phyloP scores from a whole-genome alignment of 2,888 invertebrate genomes.

The Sicus ferrugineus region DNA sequence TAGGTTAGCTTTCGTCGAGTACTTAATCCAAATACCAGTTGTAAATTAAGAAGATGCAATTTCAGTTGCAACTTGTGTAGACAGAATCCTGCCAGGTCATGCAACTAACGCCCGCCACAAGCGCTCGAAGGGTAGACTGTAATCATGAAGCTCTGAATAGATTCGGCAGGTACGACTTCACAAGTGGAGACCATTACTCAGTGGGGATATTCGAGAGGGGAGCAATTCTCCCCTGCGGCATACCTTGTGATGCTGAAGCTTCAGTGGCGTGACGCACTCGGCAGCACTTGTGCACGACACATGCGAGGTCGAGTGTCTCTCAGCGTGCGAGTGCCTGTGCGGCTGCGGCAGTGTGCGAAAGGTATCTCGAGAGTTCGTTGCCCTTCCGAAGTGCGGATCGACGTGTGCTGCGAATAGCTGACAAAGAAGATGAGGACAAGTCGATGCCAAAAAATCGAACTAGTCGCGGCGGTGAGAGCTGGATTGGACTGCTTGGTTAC shows the following conservation, averaged over 20 bases:
- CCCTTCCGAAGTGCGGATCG: conserved; percentile 22
- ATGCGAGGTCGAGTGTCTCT: conserved; percentile 24
- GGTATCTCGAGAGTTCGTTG: conserved; percentile 36
- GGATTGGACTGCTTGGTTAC: neutral
- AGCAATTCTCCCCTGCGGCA: neutral
- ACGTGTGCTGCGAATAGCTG: conserved; percentile 37
- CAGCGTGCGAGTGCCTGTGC: conserved; percentile 17
- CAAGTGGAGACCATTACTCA: too few relatives aligned
- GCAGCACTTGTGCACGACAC: neutral
- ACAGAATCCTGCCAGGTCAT: too few relatives aligned
- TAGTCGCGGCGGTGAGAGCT: conserved; percentile 8
- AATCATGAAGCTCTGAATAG: too few relatives aligned
- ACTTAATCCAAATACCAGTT: too few relatives aligned
- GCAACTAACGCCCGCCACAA: too few relatives aligned
- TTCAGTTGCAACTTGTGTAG: too few relatives aligned
- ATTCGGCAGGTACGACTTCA: too few relatives aligned
- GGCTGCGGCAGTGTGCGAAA: neutral
- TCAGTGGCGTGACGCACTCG: neutral
- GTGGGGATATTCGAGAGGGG: too few relatives aligned
- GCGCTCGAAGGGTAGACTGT: too few relatives aligned
- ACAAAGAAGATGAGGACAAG: conserved; percentile 39
- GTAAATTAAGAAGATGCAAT: too few relatives aligned
- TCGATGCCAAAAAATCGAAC: conserved; percentile 19
- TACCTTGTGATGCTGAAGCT: conserved; percentile 34
- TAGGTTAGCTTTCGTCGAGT: too few relatives aligned